Base-by-base conservation (phyloP, 2,888 invertebrate species). In the Phortica okadai region DNA sequence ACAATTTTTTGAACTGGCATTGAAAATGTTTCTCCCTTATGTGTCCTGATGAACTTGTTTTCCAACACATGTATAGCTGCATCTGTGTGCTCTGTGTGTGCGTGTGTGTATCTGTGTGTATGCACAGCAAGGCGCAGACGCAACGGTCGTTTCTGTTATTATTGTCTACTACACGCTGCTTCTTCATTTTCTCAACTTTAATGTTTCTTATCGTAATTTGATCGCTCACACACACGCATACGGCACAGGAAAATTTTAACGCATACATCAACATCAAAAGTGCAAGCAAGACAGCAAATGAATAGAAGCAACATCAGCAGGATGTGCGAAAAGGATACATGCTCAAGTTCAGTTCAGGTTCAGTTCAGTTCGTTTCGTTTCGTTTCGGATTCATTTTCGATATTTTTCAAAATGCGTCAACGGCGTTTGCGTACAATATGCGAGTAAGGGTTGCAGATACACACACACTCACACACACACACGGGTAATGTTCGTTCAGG, bases 161-260 rank as follows among this genome's bases (percentile, higher is more conserved):
- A 50, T 50, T 50, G 50, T 50, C 14, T 50, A 50, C 50, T 50
- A 4, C 33, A 33, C 33, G 2, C 33, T 50, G 50, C 50, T 50
- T 50, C 10, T 14, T 50, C 14, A 14, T 14, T 3, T 50, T 14
- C 50, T 50, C 50, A 2, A 50, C 50, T 50, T 50, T 50, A 11
- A 16, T 59, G 7, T 8, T 42, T 44, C 67, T 67, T 67, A 67
- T 75, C 74, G 77, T 74, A 77, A 77, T 77, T 72, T 77, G 73
- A 77, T 77, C 75, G 73, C 69, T 10, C 50, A 50, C 14, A 50
- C 8, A 50, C 8, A 50, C 6, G 50, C 50, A 41, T 16, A 67
- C 16, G 58, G 59, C 59, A 59, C n/a, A n/a, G 59, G 16, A 21
- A 59, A 7, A 11, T 14, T 21, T 10, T 1, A 67, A 33, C 33